phyloP scores from a whole-genome alignment of 1,140 invertebrate genomes.

The Trialeurodes vaporariorum region DNA sequence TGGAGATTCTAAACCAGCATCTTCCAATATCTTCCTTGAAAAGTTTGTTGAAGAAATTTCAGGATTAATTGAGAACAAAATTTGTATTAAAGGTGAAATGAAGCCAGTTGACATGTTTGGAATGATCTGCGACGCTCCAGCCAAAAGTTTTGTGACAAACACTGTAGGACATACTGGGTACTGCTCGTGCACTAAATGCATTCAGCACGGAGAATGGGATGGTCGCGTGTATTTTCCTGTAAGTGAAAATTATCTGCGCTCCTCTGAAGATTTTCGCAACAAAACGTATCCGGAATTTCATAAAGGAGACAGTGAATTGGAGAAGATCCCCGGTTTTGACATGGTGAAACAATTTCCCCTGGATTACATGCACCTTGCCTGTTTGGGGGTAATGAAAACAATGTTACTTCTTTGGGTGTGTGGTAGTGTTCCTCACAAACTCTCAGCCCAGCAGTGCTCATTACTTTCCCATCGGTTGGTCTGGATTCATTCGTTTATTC shows the following conservation, averaged over 20 bases:
- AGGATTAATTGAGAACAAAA: background rate
- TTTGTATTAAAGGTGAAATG: background rate
- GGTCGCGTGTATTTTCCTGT: background rate
- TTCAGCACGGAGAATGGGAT: background rate
- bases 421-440: background rate
- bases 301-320: background rate
- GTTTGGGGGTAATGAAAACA: background rate
- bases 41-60: background rate
- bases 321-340: background rate
- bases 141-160: background rate
- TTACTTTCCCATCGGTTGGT: background rate
- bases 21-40: background rate
- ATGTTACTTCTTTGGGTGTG: background rate
- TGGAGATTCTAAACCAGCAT: background rate
- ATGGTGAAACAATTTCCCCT: background rate
- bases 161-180: background rate
- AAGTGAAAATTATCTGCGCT: background rate
- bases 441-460: background rate
- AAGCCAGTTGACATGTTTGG: background rate
- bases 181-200: background rate
- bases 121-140: background rate
- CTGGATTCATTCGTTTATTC: background rate
- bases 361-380: background rate
- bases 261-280: background rate
- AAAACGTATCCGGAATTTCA: background rate